These are phyloP conservation scores for Opisthocomus hoazin DNA, from an alignment of 2,113 vertebrate genomes.

Conservation along the genomic window DNA sequence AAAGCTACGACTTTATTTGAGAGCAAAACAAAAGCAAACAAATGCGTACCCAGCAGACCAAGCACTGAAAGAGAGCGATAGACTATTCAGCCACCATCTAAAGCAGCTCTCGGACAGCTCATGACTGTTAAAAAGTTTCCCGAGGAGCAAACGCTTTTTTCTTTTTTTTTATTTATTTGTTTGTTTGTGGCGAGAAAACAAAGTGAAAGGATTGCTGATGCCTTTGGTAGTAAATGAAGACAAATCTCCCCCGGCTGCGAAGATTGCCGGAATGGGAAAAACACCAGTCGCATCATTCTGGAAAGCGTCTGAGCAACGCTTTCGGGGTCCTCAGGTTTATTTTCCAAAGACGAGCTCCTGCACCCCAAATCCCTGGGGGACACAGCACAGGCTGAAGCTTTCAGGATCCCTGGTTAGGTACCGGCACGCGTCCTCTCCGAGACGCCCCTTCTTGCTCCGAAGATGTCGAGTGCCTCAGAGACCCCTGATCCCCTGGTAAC, in stretches of 20 bases:
- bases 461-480: neutral
- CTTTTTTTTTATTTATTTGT: neutral
- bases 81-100: neutral
- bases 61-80: neutral
- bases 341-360: neutral
- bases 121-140: slow-evolving; percentile 48
- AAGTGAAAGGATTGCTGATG: slow-evolving; percentile 35
- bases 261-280: neutral
- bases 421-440: rapidly evolving
- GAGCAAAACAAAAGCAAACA: slow-evolving; percentile 48
- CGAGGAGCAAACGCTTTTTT: neutral
- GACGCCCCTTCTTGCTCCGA: neutral
- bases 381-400: neutral
- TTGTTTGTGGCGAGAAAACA: slow-evolving; percentile 21
- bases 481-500: neutral
- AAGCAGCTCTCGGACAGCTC: slow-evolving; percentile 15
- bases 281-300: neutral
- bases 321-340: neutral
- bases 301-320: neutral
- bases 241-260: neutral
- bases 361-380: neutral
- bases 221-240: slow-evolving; percentile 57
- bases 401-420: rapidly evolving
- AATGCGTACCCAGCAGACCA: slow-evolving; percentile 32
- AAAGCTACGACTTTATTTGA: slow-evolving; percentile 46